Percentiles rank a stretch among this genome's conserved stretches.
phyloP scores from a whole-genome alignment of 2,113 vertebrate genomes.

The Oophaga pumilio region DNA sequence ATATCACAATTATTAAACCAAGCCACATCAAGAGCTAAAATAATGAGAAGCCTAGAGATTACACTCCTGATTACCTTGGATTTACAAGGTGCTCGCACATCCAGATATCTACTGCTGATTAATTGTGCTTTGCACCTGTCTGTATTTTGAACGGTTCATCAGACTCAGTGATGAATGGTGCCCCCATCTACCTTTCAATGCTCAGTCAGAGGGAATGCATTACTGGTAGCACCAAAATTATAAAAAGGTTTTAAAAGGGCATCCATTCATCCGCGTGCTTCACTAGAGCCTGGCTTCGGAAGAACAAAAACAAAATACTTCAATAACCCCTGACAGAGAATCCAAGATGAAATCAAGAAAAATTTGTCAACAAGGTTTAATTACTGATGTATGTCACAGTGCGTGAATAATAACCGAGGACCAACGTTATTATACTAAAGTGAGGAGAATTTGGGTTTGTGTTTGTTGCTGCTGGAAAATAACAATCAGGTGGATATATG shows the following conservation, averaged over 20 bases:
- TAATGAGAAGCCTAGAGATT: background rate
- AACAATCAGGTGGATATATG: background rate
- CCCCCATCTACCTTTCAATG: conserved; percentile 25
- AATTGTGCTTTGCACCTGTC: conserved; percentile 21
- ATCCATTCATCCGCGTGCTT: conserved; percentile 38
- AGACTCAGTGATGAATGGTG: conserved; percentile 18
- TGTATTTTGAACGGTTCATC: conserved; percentile 26
- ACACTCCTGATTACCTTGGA: background rate
- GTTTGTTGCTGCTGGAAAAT: conserved; percentile 5
- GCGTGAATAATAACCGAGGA: conserved; percentile 1
- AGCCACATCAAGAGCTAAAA: background rate
- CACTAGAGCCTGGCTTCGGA: conserved; percentile 25
- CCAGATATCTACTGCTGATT: conserved; percentile 6
- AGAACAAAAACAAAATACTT: conserved; percentile 51
- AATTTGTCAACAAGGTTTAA: conserved; percentile 30
- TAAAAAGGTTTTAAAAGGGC: conserved; percentile 33
- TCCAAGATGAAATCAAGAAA: conserved; percentile 16
- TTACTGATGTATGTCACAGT: conserved; percentile 8
- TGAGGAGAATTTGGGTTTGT: background rate
- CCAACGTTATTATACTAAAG: conserved; percentile 12
- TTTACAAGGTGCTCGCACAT: conserved; percentile 5
- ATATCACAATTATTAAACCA: background rate
- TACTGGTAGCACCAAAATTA: conserved; percentile 15
- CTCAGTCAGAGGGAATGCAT: conserved; percentile 14
- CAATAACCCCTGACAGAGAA: conserved; percentile 40